phyloP scores from a whole-genome alignment of 2,797 vertebrate genomes.

The Mionectes olivaceus region DNA sequence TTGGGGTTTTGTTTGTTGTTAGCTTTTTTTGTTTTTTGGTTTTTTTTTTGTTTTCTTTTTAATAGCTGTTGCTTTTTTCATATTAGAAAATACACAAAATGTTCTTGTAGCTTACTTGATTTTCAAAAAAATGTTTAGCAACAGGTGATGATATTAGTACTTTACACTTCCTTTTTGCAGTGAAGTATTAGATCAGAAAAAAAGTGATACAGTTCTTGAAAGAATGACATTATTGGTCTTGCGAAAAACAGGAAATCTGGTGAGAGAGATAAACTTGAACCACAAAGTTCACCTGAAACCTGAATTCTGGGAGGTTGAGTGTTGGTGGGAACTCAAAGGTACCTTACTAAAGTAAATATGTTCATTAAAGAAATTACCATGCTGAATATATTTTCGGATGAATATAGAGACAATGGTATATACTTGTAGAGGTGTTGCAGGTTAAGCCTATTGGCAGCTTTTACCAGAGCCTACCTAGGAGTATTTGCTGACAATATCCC shows the following conservation, averaged over 20 bases:
- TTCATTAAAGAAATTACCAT: not conserved
- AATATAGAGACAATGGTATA: not conserved
- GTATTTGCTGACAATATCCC: not conserved
- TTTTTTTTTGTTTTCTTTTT: not conserved
- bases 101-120: not conserved
- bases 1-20: accelerated
- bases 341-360: not conserved
- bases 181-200: not conserved
- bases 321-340: not conserved
- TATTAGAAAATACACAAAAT: not conserved
- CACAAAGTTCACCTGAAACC: not conserved
- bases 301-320: not conserved
- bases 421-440: not conserved
- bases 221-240: not conserved
- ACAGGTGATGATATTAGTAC: not conserved
- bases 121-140: not conserved
- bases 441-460: not conserved
- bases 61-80: not conserved
- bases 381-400: not conserved
- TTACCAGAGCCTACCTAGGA: not conserved
- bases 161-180: not conserved
- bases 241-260: not conserved
- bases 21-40: not conserved
- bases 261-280: not conserved
- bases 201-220: not conserved